These are phyloP conservation scores for Manis crassicaudata DNA, from an alignment of 2,797 vertebrate genomes.

Conservation along the genomic window DNA sequence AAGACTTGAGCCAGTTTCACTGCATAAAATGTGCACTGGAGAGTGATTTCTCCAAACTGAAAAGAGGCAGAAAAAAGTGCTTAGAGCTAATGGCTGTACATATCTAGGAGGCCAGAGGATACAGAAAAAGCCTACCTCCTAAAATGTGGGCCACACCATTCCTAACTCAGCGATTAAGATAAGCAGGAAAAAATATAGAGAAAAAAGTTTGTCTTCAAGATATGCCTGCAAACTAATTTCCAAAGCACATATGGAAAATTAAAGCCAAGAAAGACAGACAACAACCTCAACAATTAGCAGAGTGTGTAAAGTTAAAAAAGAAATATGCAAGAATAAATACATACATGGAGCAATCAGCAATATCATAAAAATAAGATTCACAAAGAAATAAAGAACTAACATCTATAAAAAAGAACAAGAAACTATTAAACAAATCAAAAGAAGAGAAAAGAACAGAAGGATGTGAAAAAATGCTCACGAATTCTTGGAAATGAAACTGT, in stretches of 20 bases:
- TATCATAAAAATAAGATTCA: conserved; percentile 4
- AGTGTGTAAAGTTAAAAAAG: neutral
- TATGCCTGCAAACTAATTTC: conserved; percentile 7
- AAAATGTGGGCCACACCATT: neutral
- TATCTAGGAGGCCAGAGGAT: neutral
- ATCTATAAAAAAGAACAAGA: neutral
- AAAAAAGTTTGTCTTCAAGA: neutral
- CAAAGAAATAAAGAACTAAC: conserved; percentile 9
- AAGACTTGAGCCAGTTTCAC: neutral
- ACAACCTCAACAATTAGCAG: neutral
- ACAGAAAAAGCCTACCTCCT: neutral
- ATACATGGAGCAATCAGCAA: neutral
- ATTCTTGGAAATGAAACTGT: conserved; percentile 38
- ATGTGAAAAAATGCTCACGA: neutral
- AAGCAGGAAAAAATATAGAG: neutral
- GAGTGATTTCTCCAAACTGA: conserved; percentile 11
- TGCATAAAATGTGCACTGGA: neutral
- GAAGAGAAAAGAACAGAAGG: neutral
- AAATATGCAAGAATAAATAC: neutral
- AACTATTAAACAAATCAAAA: neutral
- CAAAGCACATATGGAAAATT: conserved; percentile 23
- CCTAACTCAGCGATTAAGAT: neutral
- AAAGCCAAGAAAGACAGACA: neutral
- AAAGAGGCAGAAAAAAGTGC: neutral
- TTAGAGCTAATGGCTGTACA: neutral